Conservation (phyloP, 1,140 invertebrate species). For the Hyles euphorbiae region DNA sequence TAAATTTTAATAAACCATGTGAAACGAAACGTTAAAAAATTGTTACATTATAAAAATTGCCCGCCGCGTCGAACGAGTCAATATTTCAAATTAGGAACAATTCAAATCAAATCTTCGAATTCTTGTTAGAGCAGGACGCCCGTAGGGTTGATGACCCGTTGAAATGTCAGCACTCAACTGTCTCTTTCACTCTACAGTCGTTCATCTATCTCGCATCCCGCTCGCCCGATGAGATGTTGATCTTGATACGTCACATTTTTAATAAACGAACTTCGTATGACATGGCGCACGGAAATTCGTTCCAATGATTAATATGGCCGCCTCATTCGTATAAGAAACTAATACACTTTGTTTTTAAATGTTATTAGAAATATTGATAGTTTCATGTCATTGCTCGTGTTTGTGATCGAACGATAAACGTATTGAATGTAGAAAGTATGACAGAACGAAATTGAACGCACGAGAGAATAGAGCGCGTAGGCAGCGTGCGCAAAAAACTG, state of each 20-base stretch:
- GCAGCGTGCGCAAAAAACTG: slow-evolving; percentile 33
- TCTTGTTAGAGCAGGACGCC: slow-evolving; percentile 71
- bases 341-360: slow-evolving; percentile 71
- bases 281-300: slow-evolving; percentile 71
- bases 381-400: slow-evolving; percentile 71
- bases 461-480: slow-evolving; percentile 45
- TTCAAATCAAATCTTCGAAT: slow-evolving; percentile 73
- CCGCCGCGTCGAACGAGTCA: slow-evolving; percentile 42
- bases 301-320: slow-evolving; percentile 73
- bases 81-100: slow-evolving; percentile 72
- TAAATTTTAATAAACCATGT: slow-evolving; percentile 58
- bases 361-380: slow-evolving; percentile 75
- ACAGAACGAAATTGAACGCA: slow-evolving; percentile 54
- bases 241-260: slow-evolving; percentile 76
- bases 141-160: slow-evolving; percentile 72
- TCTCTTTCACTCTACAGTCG: slow-evolving; percentile 43
- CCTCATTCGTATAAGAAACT: slow-evolving; percentile 59
- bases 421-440: slow-evolving; percentile 64
- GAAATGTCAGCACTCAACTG: slow-evolving; percentile 64
- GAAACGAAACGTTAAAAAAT: slow-evolving; percentile 31
- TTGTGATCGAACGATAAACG: slow-evolving; percentile 67
- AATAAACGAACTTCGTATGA: slow-evolving; percentile 75
- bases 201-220: slow-evolving; percentile 41
- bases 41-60: slow-evolving; percentile 33
- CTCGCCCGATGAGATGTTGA: slow-evolving; percentile 65